A percentile compares a stretch with the other conserved stretches of the same genome.
phyloP scores from a whole-genome alignment of 1,140 invertebrate genomes.

The Patella vulgata region DNA sequence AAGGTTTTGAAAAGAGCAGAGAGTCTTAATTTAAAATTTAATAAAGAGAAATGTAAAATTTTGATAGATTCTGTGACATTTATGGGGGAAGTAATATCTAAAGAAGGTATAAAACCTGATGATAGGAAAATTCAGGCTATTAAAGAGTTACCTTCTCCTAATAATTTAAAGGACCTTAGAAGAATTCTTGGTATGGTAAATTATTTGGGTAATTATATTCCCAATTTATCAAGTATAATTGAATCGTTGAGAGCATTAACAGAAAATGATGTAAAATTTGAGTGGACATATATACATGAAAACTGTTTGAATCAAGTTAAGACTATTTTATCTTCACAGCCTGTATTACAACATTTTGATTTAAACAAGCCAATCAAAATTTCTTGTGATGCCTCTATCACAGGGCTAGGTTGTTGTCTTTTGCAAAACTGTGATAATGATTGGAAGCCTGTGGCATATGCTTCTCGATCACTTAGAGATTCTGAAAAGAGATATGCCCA shows the following conservation, averaged over 20 bases:
- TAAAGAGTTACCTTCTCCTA: no score
- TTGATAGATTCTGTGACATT: no score
- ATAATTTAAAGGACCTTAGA: no score
- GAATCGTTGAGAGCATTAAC: conserved; percentile 31
- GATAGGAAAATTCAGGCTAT: no score
- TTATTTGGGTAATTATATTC: conserved; percentile 12
- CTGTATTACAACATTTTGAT: conserved; percentile 46
- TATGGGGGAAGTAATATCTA: no score
- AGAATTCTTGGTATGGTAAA: no score
- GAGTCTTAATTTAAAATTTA: no score
- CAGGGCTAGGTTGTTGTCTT: conserved; percentile 62
- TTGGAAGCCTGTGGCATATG: conserved; percentile 55
- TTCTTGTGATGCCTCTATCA: conserved; percentile 55
- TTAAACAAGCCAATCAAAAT: conserved; percentile 47
- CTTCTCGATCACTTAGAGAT: conserved; percentile 59
- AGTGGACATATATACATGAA: conserved; percentile 10
- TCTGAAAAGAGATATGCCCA: no score
- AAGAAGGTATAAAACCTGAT: no score
- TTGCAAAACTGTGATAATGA: conserved; percentile 53
- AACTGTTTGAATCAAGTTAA: no score
- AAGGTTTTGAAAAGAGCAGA: no score
- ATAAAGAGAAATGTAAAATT: no score
- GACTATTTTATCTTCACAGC: neutral
- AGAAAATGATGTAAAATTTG: conserved; percentile 17
- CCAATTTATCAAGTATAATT: conserved; percentile 57